Percentiles rank a stretch among this genome's conserved stretches.
These are phyloP conservation scores for Tychaedon coryphoeus DNA, from an alignment of 2,113 vertebrate genomes.

Conservation along the genomic window DNA sequence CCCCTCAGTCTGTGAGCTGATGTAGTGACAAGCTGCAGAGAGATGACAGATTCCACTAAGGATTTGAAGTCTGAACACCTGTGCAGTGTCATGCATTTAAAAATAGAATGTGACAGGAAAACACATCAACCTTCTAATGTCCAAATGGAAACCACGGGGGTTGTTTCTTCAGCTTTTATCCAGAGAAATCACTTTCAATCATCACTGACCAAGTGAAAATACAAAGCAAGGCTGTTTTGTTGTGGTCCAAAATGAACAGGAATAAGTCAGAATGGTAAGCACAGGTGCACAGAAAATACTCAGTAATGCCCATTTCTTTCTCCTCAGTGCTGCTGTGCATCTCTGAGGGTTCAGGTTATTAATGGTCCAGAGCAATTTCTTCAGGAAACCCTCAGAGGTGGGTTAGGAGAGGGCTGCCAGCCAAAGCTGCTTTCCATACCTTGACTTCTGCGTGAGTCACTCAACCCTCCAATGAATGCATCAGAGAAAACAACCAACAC, in stretches of 20 bases:
- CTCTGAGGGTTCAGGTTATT: not conserved
- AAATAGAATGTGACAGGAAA: slow-evolving; percentile 53
- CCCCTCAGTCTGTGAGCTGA: not conserved
- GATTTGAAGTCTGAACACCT: slow-evolving; percentile 59
- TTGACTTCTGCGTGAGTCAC: not conserved
- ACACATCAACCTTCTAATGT: slow-evolving; percentile 34
- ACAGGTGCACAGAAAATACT: not conserved
- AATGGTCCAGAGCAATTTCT: not conserved
- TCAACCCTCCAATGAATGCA: not conserved
- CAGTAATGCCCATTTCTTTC: not conserved
- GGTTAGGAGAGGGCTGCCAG: not conserved
- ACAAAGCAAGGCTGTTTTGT: not conserved
- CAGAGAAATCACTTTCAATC: not conserved
- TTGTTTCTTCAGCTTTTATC: slow-evolving; percentile 34
- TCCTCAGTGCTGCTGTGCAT: not conserved
- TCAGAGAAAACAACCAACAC: not conserved
- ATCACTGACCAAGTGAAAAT: not conserved
- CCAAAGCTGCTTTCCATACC: not conserved
- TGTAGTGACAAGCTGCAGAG: slow-evolving; percentile 26
- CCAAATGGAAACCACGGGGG: slow-evolving; percentile 43
- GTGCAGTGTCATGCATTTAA: slow-evolving; percentile 59
- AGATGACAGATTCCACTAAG: slow-evolving; percentile 43
- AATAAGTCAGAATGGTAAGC: not conserved
- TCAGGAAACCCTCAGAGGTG: not conserved
- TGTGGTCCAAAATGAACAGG: not conserved